Conservation (phyloP, 2,113 vertebrate genomes). For the Corythornis madagascariensis region DNA sequence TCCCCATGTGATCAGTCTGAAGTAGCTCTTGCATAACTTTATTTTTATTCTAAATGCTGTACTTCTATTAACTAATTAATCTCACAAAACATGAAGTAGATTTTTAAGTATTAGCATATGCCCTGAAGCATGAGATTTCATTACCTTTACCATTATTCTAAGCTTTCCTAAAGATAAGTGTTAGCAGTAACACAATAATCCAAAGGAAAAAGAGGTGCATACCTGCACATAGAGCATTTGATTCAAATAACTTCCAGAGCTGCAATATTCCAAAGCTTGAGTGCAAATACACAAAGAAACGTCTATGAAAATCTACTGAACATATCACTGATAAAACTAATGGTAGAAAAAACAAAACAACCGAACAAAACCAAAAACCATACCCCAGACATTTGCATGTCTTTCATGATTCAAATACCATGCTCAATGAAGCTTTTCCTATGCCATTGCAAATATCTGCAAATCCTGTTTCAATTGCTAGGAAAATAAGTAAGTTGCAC, state of each 20-base stretch:
- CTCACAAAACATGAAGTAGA: slow-evolving; percentile 4
- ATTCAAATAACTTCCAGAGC: background rate
- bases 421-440: background rate
- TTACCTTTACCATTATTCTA: slow-evolving; percentile 34
- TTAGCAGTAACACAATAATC: background rate
- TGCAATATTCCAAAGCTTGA: background rate
- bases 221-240: background rate
- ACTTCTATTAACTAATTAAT: slow-evolving; percentile 19
- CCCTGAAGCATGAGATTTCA: slow-evolving; percentile 34
- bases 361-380: background rate
- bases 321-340: background rate
- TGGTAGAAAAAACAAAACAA: background rate
- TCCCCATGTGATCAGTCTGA: background rate
- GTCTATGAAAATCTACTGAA: background rate
- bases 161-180: background rate
- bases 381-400: background rate
- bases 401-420: background rate
- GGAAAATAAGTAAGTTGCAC: background rate
- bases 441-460: background rate
- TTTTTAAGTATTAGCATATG: slow-evolving; percentile 19
- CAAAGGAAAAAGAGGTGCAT: background rate
- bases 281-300: background rate
- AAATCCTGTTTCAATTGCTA: background rate
- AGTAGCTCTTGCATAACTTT: background rate
- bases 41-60: background rate